phyloP scores from a whole-genome alignment of 1,140 invertebrate species.

The Wiebesia pumilae region DNA sequence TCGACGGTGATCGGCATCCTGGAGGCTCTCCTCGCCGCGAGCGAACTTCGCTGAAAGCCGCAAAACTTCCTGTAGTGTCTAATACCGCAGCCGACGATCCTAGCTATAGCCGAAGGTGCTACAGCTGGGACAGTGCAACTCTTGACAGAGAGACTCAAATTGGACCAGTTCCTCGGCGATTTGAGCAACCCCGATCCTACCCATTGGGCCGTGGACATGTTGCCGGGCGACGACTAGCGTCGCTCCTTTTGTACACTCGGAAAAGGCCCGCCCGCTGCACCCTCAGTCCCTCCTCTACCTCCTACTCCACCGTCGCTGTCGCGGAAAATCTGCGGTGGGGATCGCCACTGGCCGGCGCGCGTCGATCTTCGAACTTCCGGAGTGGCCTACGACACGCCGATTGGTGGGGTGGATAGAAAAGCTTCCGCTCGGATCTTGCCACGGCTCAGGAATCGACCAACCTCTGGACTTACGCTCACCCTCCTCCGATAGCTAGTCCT shows the following conservation, averaged over 20 bases:
- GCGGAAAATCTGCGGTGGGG: not conserved
- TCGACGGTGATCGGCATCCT: constrained; percentile 60
- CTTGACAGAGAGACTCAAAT: not conserved
- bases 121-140: too few species aligned
- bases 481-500: not conserved
- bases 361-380: constrained; percentile 11
- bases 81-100: not conserved
- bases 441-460: too few species aligned
- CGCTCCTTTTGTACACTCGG: constrained; percentile 56
- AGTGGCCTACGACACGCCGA: not conserved
- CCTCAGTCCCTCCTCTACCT: not conserved
- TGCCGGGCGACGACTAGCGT: constrained; percentile 15
- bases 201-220: constrained; percentile 61
- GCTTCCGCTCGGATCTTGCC: too few species aligned
- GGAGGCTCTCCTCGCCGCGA: not conserved
- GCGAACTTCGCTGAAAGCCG: not conserved
- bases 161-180: constrained; percentile 34
- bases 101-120: not conserved
- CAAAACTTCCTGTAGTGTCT: not conserved
- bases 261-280: constrained; percentile 9
- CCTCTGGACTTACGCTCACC: too few species aligned
- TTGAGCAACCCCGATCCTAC: constrained; percentile 48
- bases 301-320: not conserved
- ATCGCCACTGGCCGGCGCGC: not conserved
- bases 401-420: not conserved